Conservation (phyloP, 2,113 vertebrate genomes). For the Oncorhynchus clarkii region DNA sequence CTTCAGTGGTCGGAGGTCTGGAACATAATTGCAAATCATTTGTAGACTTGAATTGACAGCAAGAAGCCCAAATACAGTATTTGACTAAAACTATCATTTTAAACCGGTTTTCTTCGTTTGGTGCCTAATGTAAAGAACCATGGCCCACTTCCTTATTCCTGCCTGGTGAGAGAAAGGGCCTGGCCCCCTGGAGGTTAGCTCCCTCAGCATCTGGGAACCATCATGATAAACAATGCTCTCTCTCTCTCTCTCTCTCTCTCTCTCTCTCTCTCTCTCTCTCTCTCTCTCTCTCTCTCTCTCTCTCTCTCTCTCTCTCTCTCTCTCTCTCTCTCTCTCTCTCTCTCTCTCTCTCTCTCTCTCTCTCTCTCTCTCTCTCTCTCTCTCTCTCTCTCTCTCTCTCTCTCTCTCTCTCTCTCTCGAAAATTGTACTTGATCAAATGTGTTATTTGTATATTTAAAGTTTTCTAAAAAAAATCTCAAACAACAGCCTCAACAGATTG, state of each 20-base stretch:
- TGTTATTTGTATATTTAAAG: neutral
- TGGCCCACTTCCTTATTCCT: conserved; percentile 65
- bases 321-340: conserved; percentile 56
- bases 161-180: conserved; percentile 48
- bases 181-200: conserved; percentile 72
- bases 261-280: conserved; percentile 56
- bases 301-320: conserved; percentile 56
- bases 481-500: neutral
- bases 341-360: conserved; percentile 56
- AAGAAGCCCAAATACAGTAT: too few species aligned
- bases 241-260: conserved; percentile 56
- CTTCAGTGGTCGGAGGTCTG: too few species aligned
- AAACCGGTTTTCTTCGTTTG: neutral
- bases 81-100: too few species aligned
- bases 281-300: conserved; percentile 56
- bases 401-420: conserved; percentile 21
- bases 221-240: conserved; percentile 84
- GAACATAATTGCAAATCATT: too few species aligned
- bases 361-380: conserved; percentile 56
- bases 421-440: neutral
- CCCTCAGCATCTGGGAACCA: conserved; percentile 87
- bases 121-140: conserved; percentile 14
- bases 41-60: too few species aligned
- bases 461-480: neutral
- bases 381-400: conserved; percentile 10